phyloP scores from a whole-genome alignment of 1,140 invertebrate species.

The Pantala flavescens region DNA sequence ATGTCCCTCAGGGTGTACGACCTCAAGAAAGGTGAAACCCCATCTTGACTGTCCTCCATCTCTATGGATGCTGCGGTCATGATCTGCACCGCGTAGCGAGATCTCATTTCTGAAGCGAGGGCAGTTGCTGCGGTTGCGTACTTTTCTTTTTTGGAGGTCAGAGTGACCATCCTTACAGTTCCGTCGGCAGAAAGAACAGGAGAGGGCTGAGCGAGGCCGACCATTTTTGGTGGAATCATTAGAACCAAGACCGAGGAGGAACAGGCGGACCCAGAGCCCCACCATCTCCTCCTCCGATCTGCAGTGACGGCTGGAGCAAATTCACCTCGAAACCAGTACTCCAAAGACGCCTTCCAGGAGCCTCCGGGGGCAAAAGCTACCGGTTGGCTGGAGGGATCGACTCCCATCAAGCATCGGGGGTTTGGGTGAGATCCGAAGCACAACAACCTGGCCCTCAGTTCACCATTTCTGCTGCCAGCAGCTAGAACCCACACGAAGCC shows the following conservation, averaged over 20 bases:
- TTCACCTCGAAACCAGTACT: conserved; percentile 39
- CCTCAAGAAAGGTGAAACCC: conserved; percentile 29
- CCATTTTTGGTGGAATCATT: conserved; percentile 12
- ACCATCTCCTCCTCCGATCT: conserved; percentile 29
- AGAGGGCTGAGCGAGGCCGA: conserved; percentile 10
- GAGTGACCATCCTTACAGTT: conserved; percentile 32
- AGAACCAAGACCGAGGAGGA: background rate
- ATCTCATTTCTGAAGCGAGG: conserved; percentile 35
- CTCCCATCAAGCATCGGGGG: conserved; percentile 36
- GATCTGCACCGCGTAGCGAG: conserved; percentile 33
- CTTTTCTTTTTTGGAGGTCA: conserved; percentile 23
- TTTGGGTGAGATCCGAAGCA: conserved; percentile 40
- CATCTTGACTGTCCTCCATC: conserved; percentile 23
- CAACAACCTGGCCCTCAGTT: conserved; percentile 39
- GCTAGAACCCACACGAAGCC: conserved; percentile 39
- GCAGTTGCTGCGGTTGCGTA: conserved; percentile 27
- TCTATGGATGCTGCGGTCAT: background rate
- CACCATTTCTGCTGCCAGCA: conserved; percentile 39
- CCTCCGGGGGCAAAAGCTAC: conserved; percentile 44
- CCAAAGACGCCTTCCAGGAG: conserved; percentile 29
- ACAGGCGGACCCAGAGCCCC: conserved; percentile 33
- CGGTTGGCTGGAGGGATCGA: conserved; percentile 45
- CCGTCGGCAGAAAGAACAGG: conserved; percentile 29
- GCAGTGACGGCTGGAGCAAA: conserved; percentile 40
- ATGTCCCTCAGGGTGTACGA: conserved; percentile 40